These are phyloP conservation scores for Hirudinaria manillensis DNA, from an alignment of 2,888 invertebrate species.

Conservation along the genomic window DNA sequence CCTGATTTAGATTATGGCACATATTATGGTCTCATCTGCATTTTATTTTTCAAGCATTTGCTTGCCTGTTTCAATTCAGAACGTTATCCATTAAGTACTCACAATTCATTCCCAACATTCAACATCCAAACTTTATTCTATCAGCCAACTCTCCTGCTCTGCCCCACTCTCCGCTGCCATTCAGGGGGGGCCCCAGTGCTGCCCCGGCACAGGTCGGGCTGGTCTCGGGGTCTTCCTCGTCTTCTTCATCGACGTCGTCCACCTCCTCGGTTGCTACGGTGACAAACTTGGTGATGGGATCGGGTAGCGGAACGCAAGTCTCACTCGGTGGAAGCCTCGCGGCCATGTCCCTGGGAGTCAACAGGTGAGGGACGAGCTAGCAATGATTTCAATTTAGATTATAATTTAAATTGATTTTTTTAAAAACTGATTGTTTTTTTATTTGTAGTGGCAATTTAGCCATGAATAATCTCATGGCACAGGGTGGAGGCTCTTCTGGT, in stretches of 20 bases:
- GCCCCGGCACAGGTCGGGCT: not conserved
- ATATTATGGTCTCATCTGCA: not conserved
- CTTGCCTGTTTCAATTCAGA: not conserved
- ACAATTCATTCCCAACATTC: not conserved
- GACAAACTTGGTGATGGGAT: not conserved
- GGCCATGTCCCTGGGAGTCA: not conserved
- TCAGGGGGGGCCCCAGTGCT: not conserved
- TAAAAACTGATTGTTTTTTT: too few species aligned
- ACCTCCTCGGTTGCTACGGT: not conserved
- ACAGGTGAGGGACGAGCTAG: not conserved
- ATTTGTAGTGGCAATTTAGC: too few species aligned
- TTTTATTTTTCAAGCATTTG: not conserved
- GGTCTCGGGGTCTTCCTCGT: not conserved
- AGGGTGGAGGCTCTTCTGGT: too few species aligned
- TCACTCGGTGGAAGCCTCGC: not conserved
- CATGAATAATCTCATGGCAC: too few species aligned
- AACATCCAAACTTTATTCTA: not conserved
- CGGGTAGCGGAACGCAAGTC: not conserved
- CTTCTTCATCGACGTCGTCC: slow-evolving; percentile 15
- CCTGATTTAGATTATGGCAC: not conserved
- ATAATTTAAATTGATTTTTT: too few species aligned
- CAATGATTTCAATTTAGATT: too few species aligned
- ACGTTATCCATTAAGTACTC: not conserved
- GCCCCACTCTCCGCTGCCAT: slow-evolving; percentile 12
- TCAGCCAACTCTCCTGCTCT: slow-evolving; percentile 19